Base-by-base conservation (phyloP, 2,797 vertebrate species). In the Tachyglossus aculeatus region DNA sequence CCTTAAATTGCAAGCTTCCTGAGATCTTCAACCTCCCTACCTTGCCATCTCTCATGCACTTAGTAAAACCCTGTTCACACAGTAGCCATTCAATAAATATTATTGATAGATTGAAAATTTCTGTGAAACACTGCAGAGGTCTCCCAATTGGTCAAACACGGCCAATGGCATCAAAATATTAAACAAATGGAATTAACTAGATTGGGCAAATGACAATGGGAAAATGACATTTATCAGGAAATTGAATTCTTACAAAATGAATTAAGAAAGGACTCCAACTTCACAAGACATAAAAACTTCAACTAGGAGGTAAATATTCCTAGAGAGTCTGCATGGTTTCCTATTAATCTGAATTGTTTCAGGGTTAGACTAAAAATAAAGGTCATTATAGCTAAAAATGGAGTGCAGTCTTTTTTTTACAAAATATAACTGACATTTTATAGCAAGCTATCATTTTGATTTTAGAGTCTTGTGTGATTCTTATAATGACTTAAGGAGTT, bases 401-500 rank as follows among this genome's bases (percentile, higher is more conserved):
- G 59, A 2, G 3, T 27, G 56, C 56, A 52, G 76, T 80, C 60
- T 69, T 65, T 44, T 66, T 75, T n/a, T n/a, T 61, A 80, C 7
- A 5, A 74, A 9, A 60, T 55, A 73, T 57, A 57, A 66, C 76
- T 76, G 76, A 52, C 71, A 75, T 65, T 60, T 61, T 52, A 52
- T 43, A 89, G 68, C 67, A 64, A 88, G 86, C 69, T 71, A 68
- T 48, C 77, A 66, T 72, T 80, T 79, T 74, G 43, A 67, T 81
- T 82, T 88, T 73, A 78, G 73, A 75, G 18, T 80, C 64, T 24
- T 71, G 39, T 62, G 40, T 25, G 81, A 80, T 82, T 83, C 80
- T 86, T 77, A 74, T 74, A 86, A 86, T 83, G 70, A 66, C 76
- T 70, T 37, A 16, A 5, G 1, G 63, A 78, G 72, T 44, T 80